A percentile compares a stretch with the other conserved stretches of the same genome.
These are phyloP conservation scores for Lophura nycthemera DNA, from an alignment of 2,113 vertebrate species.

Conservation along the genomic window DNA sequence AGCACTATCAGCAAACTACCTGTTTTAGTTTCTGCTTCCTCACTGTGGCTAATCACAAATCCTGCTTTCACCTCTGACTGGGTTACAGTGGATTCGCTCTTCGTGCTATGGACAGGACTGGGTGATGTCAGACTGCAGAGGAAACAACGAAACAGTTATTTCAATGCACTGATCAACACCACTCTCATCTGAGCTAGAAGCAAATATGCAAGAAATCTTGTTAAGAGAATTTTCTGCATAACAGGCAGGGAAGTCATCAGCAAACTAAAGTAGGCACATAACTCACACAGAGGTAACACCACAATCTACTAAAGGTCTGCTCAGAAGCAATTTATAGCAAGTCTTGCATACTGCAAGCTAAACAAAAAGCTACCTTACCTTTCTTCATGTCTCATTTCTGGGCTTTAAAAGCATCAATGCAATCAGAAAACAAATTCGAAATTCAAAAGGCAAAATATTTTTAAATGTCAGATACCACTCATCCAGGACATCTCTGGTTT, in stretches of 20 bases:
- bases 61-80: constrained; percentile 81
- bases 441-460: not conserved
- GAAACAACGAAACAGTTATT: constrained; percentile 32
- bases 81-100: constrained; percentile 78
- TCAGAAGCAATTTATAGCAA: not conserved
- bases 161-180: not conserved
- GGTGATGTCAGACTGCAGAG: constrained; percentile 83
- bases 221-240: not conserved
- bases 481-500: not conserved
- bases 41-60: constrained; percentile 75
- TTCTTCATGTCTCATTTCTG: not conserved
- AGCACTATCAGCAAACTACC: constrained; percentile 54
- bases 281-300: not conserved
- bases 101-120: constrained; percentile 86
- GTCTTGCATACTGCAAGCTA: not conserved
- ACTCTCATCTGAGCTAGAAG: not conserved
- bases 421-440: not conserved
- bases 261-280: not conserved
- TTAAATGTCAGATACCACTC: not conserved
- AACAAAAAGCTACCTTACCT: not conserved
- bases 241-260: not conserved
- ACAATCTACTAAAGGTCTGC: not conserved
- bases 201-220: not conserved
- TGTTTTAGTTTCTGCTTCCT: constrained; percentile 78
- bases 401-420: not conserved